Conservation (phyloP, 2,113 vertebrate genomes). For the Megalops atlanticus region DNA sequence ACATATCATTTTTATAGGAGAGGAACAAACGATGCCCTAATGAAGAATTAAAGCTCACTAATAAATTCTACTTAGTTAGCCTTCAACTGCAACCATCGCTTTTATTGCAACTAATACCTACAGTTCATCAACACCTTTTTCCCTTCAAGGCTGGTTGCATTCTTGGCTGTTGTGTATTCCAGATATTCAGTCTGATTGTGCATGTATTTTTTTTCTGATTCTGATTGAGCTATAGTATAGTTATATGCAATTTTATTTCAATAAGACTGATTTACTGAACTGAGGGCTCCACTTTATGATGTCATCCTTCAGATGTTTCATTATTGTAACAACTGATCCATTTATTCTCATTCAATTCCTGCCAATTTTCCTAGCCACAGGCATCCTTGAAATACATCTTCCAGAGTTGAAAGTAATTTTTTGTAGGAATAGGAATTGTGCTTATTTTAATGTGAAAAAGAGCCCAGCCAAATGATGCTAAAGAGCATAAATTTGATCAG, state of each 20-base stretch:
- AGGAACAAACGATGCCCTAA: too few relatives aligned
- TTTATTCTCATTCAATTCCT: constrained; percentile 10
- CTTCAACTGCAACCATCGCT: not conserved
- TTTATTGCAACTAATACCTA: constrained; percentile 8
- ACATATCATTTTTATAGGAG: too few relatives aligned
- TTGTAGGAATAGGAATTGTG: not conserved
- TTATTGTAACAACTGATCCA: not conserved
- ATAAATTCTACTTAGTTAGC: too few relatives aligned
- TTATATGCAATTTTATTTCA: not conserved
- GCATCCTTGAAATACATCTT: constrained; percentile 17
- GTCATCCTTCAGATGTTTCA: not conserved
- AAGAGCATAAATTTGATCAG: not conserved
- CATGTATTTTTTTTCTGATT: not conserved
- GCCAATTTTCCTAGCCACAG: constrained; percentile 6
- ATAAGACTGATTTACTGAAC: not conserved
- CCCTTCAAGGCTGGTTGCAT: not conserved
- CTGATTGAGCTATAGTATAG: not conserved
- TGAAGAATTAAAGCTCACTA: too few relatives aligned
- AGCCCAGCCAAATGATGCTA: not conserved
- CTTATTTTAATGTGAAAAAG: constrained; percentile 10
- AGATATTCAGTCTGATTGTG: not conserved
- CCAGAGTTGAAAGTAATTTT: not conserved
- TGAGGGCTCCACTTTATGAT: not conserved
- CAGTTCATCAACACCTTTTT: not conserved
- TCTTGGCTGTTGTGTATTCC: not conserved